phyloP scores from a whole-genome alignment of 1,140 invertebrate species.

The Asobara japonica region DNA sequence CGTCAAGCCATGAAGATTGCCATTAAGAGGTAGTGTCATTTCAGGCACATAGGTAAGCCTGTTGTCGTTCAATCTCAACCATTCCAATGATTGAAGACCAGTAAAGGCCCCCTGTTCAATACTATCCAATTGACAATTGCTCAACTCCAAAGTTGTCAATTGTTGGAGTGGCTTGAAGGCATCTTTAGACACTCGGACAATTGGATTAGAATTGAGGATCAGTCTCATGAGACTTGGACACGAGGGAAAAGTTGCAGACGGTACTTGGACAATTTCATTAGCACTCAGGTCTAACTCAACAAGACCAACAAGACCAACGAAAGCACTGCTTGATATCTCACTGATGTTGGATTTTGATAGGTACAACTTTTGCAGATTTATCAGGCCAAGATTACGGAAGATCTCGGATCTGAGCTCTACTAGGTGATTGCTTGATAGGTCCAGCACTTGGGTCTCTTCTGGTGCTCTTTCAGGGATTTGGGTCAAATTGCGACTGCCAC shows the following conservation, averaged over 20 bases:
- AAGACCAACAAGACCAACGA: conserved; percentile 84
- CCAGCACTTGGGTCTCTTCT: conserved; percentile 88
- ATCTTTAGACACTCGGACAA: conserved; percentile 74
- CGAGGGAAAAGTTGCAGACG: conserved; percentile 79
- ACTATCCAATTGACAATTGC: conserved; percentile 78
- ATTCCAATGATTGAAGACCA: conserved; percentile 82
- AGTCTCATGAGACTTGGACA: conserved; percentile 84
- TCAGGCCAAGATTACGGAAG: conserved; percentile 79
- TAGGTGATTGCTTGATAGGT: conserved; percentile 84
- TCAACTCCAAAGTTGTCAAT: conserved; percentile 83
- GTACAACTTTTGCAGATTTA: conserved; percentile 89
- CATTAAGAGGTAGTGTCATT: conserved; percentile 68
- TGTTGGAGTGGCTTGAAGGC: conserved; percentile 81
- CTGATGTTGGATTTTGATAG: conserved; percentile 79
- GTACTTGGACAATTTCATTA: conserved; percentile 81
- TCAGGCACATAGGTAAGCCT: conserved; percentile 73
- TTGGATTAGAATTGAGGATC: conserved; percentile 82
- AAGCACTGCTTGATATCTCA: conserved; percentile 80
- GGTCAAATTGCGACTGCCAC: conserved; percentile 78
- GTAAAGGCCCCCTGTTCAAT: conserved; percentile 85
- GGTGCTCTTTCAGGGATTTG: conserved; percentile 83
- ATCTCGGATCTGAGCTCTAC: conserved; percentile 78
- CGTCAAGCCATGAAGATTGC: conserved; percentile 79
- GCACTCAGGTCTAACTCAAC: conserved; percentile 88
- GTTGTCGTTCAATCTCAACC: conserved; percentile 86